Evolutionary conservation across 2,888 invertebrate species (phyloP).

Genomic region (Gari tellinella): DNA sequence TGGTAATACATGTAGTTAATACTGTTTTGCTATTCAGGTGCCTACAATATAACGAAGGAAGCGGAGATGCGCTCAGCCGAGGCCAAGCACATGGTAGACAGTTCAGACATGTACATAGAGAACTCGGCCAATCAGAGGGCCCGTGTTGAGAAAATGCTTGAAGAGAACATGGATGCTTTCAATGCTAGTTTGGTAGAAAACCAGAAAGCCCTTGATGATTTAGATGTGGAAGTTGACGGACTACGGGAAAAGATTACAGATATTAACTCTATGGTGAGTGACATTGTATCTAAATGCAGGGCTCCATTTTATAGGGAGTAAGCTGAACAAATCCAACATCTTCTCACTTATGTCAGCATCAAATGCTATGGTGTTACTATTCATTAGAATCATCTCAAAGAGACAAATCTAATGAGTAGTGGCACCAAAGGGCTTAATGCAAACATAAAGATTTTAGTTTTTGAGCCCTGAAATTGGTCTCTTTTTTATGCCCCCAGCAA

Average conservation of each 20-base stretch:
- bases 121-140: conserved; percentile 84
- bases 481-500: background rate
- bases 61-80: conserved; percentile 87
- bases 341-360: no score
- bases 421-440: no score
- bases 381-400: no score
- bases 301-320: no score
- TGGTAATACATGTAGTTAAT: no score
- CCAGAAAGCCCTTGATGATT: conserved; percentile 88
- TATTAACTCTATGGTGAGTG: conserved; percentile 91
- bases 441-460: no score
- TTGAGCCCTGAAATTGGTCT: no score
- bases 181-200: conserved; percentile 90
- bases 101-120: conserved; percentile 83
- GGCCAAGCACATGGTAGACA: conserved; percentile 85
- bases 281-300: no score
- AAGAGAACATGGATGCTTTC: conserved; percentile 87
- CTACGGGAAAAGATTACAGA: conserved; percentile 92
- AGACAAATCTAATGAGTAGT: no score
- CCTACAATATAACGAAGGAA: conserved; percentile 95
- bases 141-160: conserved; percentile 74
- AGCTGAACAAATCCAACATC: no score
- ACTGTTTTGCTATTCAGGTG: conserved; percentile 85
- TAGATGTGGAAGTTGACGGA: conserved; percentile 88
- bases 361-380: no score